phyloP scores from a whole-genome alignment of 2,888 invertebrate genomes.

The Theristus sp. region DNA sequence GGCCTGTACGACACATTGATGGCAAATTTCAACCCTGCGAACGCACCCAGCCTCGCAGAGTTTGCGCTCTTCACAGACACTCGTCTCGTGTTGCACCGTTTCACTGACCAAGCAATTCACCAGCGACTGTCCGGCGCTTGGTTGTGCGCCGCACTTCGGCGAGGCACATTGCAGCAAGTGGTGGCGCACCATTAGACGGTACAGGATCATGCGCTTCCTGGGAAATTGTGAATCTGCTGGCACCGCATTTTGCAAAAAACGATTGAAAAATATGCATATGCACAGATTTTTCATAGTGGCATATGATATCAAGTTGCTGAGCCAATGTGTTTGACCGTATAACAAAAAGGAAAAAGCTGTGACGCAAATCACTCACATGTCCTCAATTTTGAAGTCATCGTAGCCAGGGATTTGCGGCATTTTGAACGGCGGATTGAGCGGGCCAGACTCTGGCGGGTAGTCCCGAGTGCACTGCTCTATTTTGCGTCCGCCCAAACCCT shows the following conservation, averaged over 20 bases:
- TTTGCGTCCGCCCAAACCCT: background rate
- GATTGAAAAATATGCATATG: too few species aligned
- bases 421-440: background rate
- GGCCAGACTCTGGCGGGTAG: background rate
- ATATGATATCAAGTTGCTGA: too few species aligned
- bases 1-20: too few species aligned
- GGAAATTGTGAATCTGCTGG: background rate
- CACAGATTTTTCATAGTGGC: too few species aligned
- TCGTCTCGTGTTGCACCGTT: background rate
- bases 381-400: background rate
- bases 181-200: background rate
- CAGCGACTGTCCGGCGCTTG: background rate
- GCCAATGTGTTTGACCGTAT: too few species aligned
- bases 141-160: background rate
- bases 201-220: background rate
- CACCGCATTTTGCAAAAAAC: background rate
- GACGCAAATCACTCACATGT: background rate
- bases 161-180: background rate
- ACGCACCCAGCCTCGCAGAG: background rate
- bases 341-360: too few species aligned
- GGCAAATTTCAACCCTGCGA: too few species aligned
- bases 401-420: background rate
- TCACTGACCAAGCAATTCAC: background rate
- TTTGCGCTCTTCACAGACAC: background rate
- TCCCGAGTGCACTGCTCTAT: background rate